Evolutionary conservation across 2,113 vertebrate genomes (phyloP).

Genomic region (Anoura caudifer): DNA sequence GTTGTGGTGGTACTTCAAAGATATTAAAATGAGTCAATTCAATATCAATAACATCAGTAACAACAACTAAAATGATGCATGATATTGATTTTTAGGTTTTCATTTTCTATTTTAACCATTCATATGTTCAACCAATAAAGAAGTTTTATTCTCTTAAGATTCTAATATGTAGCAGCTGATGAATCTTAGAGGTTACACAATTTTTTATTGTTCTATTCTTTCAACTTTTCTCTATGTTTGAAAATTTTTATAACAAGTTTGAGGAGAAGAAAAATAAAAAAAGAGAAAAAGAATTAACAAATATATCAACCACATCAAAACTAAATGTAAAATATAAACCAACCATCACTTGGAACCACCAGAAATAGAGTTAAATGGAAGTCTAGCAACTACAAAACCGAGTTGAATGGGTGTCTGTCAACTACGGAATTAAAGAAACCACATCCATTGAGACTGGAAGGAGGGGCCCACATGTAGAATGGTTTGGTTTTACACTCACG

Average conservation of each 20-base stretch:
- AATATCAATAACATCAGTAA: not conserved
- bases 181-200: not conserved
- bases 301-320: not conserved
- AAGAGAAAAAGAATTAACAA: not conserved
- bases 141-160: not conserved
- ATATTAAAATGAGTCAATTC: not conserved
- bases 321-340: not conserved
- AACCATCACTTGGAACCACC: too few species aligned
- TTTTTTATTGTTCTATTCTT: not conserved
- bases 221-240: not conserved
- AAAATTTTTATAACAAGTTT: not conserved
- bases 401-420: too few species aligned
- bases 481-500: too few species aligned
- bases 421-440: too few species aligned
- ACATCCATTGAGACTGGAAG: too few species aligned
- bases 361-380: too few species aligned
- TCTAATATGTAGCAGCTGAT: not conserved
- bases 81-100: not conserved
- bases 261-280: not conserved
- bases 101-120: not conserved
- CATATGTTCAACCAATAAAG: not conserved
- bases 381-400: too few species aligned
- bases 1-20: not conserved
- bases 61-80: not conserved
- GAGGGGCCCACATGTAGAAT: too few species aligned